Evolutionary conservation across 2,113 vertebrate genomes (phyloP), one percentile per base, ranked within the genome.

Genomic region (Chrysemys picta): DNA sequence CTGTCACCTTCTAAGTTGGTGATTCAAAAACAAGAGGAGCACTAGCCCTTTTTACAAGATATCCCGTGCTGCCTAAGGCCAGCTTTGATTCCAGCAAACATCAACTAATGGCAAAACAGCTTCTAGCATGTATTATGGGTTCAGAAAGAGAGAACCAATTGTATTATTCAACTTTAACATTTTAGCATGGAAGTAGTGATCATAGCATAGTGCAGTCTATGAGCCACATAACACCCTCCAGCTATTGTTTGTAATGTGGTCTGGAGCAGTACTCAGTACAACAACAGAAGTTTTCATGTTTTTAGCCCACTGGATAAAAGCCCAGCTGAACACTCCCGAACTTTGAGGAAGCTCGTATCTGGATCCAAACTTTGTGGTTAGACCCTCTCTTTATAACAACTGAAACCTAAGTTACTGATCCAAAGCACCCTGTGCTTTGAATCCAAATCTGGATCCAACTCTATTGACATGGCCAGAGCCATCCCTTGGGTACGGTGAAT

Each of bases 141-240:
- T 83, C 80, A 87, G 90, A 91, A 87, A 87, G 76, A 57, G 87
- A 87, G 25, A 62, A 62, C 59, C 62, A 49, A 82, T 91, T 91
- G 57, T 87, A 65, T 52, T 82, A 45, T 62, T 81, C 83, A 86
- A 86, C 84, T 87, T 69, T 87, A 91, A 91, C 79, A 87, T 87
- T 81, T 91, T 65, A 81, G 19, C 57, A 29, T 16, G 24, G 10
- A 14, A 54, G 50, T 52, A 91, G 59, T 52, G 45, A 5, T 45
- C 45, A 45, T 45, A 45, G 45, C 78, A 49, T 86, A 82, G 50
- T 25, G 57, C 57, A 38, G 35, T 9, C 80, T 47, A 62, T 69
- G 62, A 53, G 57, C 57, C 59, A 31, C 75, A 54, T 27, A 53
- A 50, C 62, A 57, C 45, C 78, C 54, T 57, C 82, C 35, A 82